phyloP scores from a whole-genome alignment of 2,888 invertebrate genomes.

The Lasiommata megera region DNA sequence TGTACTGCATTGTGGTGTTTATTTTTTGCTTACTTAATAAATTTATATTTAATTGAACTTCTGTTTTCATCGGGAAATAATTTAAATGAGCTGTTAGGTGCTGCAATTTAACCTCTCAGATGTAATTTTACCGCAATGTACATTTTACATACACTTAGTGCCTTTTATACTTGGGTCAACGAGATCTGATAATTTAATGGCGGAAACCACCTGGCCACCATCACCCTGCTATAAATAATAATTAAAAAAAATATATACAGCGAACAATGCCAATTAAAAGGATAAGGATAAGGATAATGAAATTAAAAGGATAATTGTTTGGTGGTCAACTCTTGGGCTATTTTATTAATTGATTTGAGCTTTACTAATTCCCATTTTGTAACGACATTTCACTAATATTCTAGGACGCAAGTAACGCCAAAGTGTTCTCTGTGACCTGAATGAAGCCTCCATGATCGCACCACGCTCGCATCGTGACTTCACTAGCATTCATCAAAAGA shows the following conservation, averaged over 20 bases:
- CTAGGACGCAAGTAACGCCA: constrained; percentile 66
- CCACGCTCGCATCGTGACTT: constrained; percentile 39
- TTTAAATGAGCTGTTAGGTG: too few species aligned
- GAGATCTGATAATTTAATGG: too few species aligned
- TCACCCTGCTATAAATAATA: too few species aligned
- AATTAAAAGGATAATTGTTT: neutral
- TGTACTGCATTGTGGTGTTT: neutral
- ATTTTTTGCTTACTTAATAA: neutral
- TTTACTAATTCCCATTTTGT: constrained; percentile 17
- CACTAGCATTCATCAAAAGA: constrained; percentile 21
- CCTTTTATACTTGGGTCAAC: too few species aligned
- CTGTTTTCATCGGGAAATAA: neutral
- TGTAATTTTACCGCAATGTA: too few species aligned
- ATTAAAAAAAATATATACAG: too few species aligned
- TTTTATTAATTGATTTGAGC: neutral
- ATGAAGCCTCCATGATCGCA: constrained; percentile 48
- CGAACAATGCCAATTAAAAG: neutral
- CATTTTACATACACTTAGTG: too few species aligned
- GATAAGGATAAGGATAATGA: too few species aligned
- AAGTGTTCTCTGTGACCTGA: constrained; percentile 76
- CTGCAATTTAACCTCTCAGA: too few species aligned
- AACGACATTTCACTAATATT: constrained; percentile 55
- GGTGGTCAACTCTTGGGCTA: neutral
- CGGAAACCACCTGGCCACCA: too few species aligned
- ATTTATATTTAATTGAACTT: neutral